A percentile compares a stretch with the other conserved stretches of the same genome.
Evolutionary conservation across 2,113 vertebrate genomes (phyloP).

Genomic region (Leptobrachium leishanense): DNA sequence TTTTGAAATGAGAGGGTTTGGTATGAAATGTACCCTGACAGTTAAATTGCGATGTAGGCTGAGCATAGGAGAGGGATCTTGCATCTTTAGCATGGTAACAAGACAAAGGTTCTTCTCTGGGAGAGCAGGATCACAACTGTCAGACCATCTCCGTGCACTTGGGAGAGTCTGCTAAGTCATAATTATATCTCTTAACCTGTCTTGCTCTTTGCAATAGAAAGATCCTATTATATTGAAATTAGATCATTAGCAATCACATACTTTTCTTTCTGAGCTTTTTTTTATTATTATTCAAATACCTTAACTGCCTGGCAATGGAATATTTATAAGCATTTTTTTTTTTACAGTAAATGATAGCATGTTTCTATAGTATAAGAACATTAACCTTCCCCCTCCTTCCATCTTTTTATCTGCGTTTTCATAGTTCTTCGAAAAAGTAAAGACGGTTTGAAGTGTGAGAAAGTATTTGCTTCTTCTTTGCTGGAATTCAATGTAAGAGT

Average conservation of each 20-base stretch:
- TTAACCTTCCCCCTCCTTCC: slow-evolving; percentile 9
- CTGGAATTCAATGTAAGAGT: not conserved
- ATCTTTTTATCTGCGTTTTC: slow-evolving; percentile 5
- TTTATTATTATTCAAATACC: slow-evolving; percentile 73
- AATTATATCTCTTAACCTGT: slow-evolving; percentile 90
- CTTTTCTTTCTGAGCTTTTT: slow-evolving; percentile 76
- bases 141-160: slow-evolving; percentile 77
- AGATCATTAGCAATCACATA: slow-evolving; percentile 86
- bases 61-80: slow-evolving; percentile 71
- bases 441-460: not conserved
- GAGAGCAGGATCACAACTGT: slow-evolving; percentile 80
- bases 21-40: slow-evolving; percentile 73
- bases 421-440: no score
- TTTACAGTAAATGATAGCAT: slow-evolving; percentile 61
- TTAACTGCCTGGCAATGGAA: slow-evolving; percentile 77
- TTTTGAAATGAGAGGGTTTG: slow-evolving; percentile 69
- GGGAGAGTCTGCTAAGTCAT: slow-evolving; percentile 85
- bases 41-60: slow-evolving; percentile 82
- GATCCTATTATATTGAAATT: slow-evolving; percentile 92
- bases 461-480: not conserved
- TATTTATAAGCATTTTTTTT: slow-evolving; percentile 74
- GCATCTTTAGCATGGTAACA: slow-evolving; percentile 76
- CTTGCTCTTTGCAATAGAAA: slow-evolving; percentile 83
- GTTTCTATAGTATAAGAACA: slow-evolving; percentile 48
- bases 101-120: slow-evolving; percentile 79